These are phyloP conservation scores for Dynastes tityus DNA, from an alignment of 2,888 invertebrate species.

Conservation along the genomic window DNA sequence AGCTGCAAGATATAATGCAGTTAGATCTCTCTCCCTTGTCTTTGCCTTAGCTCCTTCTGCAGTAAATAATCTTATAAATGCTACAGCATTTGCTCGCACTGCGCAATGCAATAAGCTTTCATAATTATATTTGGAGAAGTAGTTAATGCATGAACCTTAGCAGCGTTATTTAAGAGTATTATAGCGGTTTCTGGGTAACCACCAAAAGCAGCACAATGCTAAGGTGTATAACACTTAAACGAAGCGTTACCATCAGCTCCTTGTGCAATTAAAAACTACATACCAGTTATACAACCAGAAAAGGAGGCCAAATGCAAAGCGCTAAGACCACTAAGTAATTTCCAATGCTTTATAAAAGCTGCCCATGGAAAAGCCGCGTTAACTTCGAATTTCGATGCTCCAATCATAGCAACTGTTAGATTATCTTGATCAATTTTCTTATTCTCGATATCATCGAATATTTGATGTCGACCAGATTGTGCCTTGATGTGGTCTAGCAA, in stretches of 20 bases:
- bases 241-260: slow-evolving; percentile 81
- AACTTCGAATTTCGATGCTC: slow-evolving; percentile 78
- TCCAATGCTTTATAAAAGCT: slow-evolving; percentile 81
- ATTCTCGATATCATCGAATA: slow-evolving; percentile 83
- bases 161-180: slow-evolving; percentile 82
- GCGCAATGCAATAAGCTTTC: slow-evolving; percentile 89
- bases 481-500: slow-evolving; percentile 83
- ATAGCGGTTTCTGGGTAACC: slow-evolving; percentile 87
- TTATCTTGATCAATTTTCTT: slow-evolving; percentile 77
- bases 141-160: slow-evolving; percentile 78
- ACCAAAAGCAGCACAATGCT: slow-evolving; percentile 93
- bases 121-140: slow-evolving; percentile 77
- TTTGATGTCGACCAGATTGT: slow-evolving; percentile 78
- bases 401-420: slow-evolving; percentile 71
- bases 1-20: slow-evolving; percentile 88
- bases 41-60: slow-evolving; percentile 82
- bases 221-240: slow-evolving; percentile 83
- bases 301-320: slow-evolving; percentile 86
- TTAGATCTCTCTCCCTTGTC: slow-evolving; percentile 83
- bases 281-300: slow-evolving; percentile 83
- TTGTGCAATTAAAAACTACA: slow-evolving; percentile 79
- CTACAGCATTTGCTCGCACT: slow-evolving; percentile 87
- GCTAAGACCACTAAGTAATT: slow-evolving; percentile 79
- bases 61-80: slow-evolving; percentile 84
- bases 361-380: slow-evolving; percentile 84